phyloP scores from a whole-genome alignment of 2,888 invertebrate genomes.

The Hoplodrina ambigua region DNA sequence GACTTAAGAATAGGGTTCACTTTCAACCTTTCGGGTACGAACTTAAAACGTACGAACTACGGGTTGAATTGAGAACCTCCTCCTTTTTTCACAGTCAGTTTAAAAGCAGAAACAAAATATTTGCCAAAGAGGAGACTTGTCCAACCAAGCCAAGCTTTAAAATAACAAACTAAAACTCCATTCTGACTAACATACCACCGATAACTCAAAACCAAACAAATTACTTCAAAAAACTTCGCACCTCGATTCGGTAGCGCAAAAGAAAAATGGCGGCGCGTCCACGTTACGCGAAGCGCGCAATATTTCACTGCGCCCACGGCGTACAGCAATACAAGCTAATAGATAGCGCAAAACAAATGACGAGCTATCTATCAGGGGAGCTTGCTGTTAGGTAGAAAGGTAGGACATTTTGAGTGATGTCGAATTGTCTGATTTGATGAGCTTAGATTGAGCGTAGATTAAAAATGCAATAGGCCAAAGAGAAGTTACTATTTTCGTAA shows the following conservation, averaged over 20 bases:
- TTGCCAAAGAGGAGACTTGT: background rate
- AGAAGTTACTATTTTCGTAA: too few relatives aligned
- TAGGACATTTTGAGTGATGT: background rate
- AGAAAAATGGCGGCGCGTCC: constrained; percentile 50
- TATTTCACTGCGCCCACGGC: constrained; percentile 72
- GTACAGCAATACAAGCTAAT: constrained; percentile 56
- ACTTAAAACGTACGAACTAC: background rate
- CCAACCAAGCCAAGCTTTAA: background rate
- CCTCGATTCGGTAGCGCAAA: constrained; percentile 54
- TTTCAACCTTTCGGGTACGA: too few relatives aligned
- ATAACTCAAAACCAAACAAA: constrained; percentile 49
- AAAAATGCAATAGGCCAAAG: background rate
- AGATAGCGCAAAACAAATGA: constrained; percentile 69
- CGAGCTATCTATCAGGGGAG: constrained; percentile 69
- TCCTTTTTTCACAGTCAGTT: too few relatives aligned
- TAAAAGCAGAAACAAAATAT: too few relatives aligned
- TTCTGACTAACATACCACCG: constrained; percentile 5
- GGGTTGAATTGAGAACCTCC: too few relatives aligned
- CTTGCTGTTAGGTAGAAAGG: constrained; percentile 47
- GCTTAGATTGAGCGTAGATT: background rate
- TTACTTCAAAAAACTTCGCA: constrained; percentile 41
- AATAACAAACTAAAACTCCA: background rate
- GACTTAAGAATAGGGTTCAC: too few relatives aligned
- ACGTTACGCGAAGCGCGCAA: constrained; percentile 60
- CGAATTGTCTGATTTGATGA: background rate